Conservation (phyloP, 2,113 vertebrate species). For the Acanthisitta chloris region DNA sequence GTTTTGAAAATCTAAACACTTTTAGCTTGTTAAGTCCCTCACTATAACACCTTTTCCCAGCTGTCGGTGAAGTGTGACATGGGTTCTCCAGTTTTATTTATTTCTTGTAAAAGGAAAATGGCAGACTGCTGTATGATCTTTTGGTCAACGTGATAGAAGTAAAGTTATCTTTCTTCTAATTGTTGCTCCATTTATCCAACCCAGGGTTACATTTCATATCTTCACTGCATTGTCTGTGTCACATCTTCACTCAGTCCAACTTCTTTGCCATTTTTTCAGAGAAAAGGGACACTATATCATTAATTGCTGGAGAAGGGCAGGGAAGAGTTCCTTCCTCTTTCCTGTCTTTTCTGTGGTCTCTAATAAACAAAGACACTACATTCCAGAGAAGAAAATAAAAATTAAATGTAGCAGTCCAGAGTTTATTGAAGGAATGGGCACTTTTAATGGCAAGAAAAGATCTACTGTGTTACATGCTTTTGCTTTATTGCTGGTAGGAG, state of each 20-base stretch:
- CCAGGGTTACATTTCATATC: neutral
- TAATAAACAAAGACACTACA: neutral
- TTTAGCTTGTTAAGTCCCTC: neutral
- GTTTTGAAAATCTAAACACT: neutral
- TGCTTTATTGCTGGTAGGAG: neutral
- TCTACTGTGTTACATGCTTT: neutral
- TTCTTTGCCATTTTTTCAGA: slow-evolving; percentile 46
- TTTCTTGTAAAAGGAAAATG: neutral
- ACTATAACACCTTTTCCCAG: neutral
- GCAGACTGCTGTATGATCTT: neutral
- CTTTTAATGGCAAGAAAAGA: neutral
- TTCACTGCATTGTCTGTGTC: neutral
- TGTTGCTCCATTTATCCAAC: neutral
- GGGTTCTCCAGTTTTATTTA: neutral
- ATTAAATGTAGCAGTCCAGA: neutral
- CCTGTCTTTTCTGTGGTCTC: neutral
- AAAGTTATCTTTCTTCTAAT: neutral
- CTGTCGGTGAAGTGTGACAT: neutral
- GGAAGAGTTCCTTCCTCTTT: neutral
- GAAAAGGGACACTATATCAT: neutral
- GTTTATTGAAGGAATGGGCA: neutral
- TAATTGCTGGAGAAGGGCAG: neutral
- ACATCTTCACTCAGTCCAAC: neutral
- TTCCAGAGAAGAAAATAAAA: neutral
- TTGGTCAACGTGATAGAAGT: accelerated